phyloP scores from a whole-genome alignment of 2,888 invertebrate genomes.

The Eupithecia subfuscata region DNA sequence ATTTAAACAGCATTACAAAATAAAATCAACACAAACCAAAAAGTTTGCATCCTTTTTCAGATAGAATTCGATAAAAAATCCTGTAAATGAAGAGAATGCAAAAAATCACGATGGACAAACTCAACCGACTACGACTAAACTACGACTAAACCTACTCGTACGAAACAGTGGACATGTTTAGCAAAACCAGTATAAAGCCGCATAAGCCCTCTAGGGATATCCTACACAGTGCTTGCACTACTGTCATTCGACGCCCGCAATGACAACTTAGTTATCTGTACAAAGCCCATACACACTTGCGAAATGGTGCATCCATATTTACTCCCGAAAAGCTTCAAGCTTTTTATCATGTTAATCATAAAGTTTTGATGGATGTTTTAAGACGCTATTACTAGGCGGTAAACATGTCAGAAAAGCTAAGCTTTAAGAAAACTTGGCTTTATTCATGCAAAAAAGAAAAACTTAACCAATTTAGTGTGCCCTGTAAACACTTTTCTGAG shows the following conservation, averaged over 20 bases:
- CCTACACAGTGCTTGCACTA: conserved; percentile 39
- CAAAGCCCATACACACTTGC: conserved; percentile 36
- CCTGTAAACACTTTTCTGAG: neutral
- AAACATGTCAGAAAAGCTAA: neutral
- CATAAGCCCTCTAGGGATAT: conserved; percentile 50
- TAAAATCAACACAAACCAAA: too few relatives aligned
- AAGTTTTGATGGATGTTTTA: neutral
- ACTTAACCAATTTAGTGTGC: neutral
- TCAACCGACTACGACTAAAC: neutral
- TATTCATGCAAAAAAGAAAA: neutral
- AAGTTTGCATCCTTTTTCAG: too few relatives aligned
- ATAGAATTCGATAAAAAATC: neutral
- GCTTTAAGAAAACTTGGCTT: neutral
- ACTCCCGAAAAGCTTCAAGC: neutral
- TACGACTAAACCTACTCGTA: too few relatives aligned
- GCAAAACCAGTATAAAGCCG: conserved; percentile 38
- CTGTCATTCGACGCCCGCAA: conserved; percentile 53
- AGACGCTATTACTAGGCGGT: neutral
- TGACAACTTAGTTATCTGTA: conserved; percentile 63
- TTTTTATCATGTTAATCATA: neutral
- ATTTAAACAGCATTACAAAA: too few relatives aligned
- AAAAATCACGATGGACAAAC: neutral
- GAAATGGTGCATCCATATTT: neutral
- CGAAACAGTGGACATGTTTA: conserved; percentile 8
- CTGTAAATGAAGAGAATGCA: neutral